A percentile compares a stretch with the other conserved stretches of the same genome.
Conservation (phyloP, 2,113 vertebrate genomes). For the Calyptommatus sinebrachiatus region DNA sequence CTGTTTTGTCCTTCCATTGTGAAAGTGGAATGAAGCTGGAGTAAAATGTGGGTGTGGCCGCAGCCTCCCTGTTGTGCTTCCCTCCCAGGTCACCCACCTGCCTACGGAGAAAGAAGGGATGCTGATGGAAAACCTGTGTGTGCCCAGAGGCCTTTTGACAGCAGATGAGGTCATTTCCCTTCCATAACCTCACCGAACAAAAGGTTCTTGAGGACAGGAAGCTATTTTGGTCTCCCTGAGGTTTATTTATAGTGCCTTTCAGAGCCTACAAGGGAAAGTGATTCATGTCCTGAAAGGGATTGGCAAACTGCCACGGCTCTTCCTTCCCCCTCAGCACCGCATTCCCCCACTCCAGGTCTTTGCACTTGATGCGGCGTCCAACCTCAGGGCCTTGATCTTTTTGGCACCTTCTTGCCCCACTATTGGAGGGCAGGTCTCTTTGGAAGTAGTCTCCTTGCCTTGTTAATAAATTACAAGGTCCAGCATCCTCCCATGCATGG, state of each 20-base stretch:
- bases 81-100: neutral
- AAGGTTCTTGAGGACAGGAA: constrained; percentile 34
- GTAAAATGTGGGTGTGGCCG: neutral
- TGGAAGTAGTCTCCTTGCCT: constrained; percentile 3
- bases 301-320: constrained; percentile 1
- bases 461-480: constrained; percentile 16
- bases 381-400: constrained; percentile 14
- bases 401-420: constrained; percentile 19
- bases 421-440: neutral
- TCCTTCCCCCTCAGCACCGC: neutral
- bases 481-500: neutral
- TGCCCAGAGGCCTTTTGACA: neutral
- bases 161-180: constrained; percentile 25
- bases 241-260: constrained; percentile 37
- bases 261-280: constrained; percentile 31
- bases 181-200: constrained; percentile 26
- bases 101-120: neutral
- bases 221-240: constrained; percentile 29
- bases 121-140: neutral
- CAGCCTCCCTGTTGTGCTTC: neutral
- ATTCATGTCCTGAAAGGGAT: constrained; percentile 16
- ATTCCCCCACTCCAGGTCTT: neutral
- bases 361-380: constrained; percentile 18
- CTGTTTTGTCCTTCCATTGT: too few species aligned
- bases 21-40: too few species aligned